Percentiles rank a stretch among this genome's conserved stretches.
Conservation (phyloP, 2,888 invertebrate species). For the Scaptomyza reducta region DNA sequence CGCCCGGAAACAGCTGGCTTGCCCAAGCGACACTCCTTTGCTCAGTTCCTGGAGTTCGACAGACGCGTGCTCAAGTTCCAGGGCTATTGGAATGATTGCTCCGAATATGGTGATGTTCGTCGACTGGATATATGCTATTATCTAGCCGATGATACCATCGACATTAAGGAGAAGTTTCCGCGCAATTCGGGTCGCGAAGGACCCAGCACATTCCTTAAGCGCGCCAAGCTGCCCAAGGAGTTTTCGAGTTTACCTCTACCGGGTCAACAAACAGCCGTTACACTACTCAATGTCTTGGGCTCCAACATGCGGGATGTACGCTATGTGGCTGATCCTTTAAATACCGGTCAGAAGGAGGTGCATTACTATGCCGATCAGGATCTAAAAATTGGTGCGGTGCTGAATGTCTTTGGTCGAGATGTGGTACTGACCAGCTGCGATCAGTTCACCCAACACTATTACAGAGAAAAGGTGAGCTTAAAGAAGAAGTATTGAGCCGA, state of each 20-base stretch:
- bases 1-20: slow-evolving; percentile 49
- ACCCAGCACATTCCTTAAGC: slow-evolving; percentile 89
- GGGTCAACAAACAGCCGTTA: slow-evolving; percentile 85
- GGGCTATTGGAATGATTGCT: slow-evolving; percentile 95
- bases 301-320: slow-evolving; percentile 85
- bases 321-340: slow-evolving; percentile 86
- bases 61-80: slow-evolving; percentile 90
- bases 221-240: slow-evolving; percentile 90
- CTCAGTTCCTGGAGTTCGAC: slow-evolving; percentile 93
- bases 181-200: slow-evolving; percentile 89
- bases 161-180: slow-evolving; percentile 90
- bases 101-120: slow-evolving; percentile 91
- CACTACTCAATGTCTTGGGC: slow-evolving; percentile 88
- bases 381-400: slow-evolving; percentile 91
- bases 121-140: slow-evolving; percentile 92
- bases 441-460: slow-evolving; percentile 93
- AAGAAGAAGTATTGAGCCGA: background rate
- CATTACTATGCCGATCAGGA: slow-evolving; percentile 85
- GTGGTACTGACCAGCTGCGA: slow-evolving; percentile 93
- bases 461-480: slow-evolving; percentile 86
- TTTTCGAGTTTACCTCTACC: slow-evolving; percentile 82
- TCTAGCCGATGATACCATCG: slow-evolving; percentile 94
- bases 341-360: slow-evolving; percentile 84
- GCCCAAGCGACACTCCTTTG: slow-evolving; percentile 87
- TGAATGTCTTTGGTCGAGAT: slow-evolving; percentile 93